Conservation (phyloP, 2,113 vertebrate genomes). For the Oostethus manadensis region DNA sequence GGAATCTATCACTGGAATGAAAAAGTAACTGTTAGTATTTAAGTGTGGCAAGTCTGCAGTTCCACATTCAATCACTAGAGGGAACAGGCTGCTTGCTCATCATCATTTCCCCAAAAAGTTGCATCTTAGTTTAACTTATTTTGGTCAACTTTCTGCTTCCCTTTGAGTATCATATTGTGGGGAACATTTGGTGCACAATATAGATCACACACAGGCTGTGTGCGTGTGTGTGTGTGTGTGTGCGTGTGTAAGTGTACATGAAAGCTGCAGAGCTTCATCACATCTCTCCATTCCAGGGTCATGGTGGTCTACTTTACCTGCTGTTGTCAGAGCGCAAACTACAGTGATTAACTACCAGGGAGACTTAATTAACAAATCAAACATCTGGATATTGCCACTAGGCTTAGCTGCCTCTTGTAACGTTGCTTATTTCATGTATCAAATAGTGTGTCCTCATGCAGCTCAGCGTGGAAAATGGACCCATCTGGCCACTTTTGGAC, state of each 20-base stretch:
- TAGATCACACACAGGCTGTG: slow-evolving; percentile 16
- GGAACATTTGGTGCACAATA: background rate
- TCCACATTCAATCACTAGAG: slow-evolving; percentile 52
- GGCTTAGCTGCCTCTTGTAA: slow-evolving; percentile 35
- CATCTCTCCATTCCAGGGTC: slow-evolving; percentile 37
- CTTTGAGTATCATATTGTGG: background rate
- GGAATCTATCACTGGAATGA: slow-evolving; percentile 36
- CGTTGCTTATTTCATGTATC: slow-evolving; percentile 55
- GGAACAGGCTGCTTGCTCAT: slow-evolving; percentile 26
- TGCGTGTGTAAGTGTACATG: too few species aligned
- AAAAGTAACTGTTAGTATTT: slow-evolving; percentile 3
- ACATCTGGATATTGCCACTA: slow-evolving; percentile 69
- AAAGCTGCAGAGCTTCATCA: background rate
- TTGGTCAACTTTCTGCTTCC: background rate
- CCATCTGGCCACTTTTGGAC: slow-evolving; percentile 52
- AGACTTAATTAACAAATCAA: slow-evolving; percentile 75
- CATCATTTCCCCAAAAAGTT: background rate
- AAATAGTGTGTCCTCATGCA: slow-evolving; percentile 52
- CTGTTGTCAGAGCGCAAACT: slow-evolving; percentile 47
- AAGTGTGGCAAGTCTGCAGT: slow-evolving; percentile 8
- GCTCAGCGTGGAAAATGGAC: slow-evolving; percentile 22
- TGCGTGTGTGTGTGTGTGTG: too few species aligned
- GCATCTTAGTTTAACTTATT: background rate
- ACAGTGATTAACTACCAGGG: slow-evolving; percentile 58
- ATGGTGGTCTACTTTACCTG: slow-evolving; percentile 44